Evolutionary conservation across 2,797 vertebrate species (phyloP).

Genomic region (Sylvilagus floridanus): DNA sequence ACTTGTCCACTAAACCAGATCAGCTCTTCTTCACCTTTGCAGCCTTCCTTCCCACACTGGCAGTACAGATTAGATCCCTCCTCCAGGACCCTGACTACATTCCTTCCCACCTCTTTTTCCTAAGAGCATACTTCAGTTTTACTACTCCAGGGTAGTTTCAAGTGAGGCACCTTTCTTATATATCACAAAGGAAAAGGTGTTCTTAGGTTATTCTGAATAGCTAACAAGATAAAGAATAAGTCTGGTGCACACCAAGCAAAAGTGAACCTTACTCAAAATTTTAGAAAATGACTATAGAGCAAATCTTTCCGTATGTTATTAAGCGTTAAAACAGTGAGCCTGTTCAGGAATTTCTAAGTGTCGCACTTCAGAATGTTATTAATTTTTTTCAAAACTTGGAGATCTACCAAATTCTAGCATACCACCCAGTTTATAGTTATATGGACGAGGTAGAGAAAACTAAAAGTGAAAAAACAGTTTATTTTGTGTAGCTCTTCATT

Average conservation of each 20-base stretch:
- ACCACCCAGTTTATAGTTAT: background rate
- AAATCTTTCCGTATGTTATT: background rate
- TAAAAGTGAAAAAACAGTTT: background rate
- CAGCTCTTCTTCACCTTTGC: background rate
- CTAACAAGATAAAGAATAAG: slow-evolving; percentile 1
- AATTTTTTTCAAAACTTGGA: slow-evolving; percentile 30
- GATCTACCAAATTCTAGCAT: background rate
- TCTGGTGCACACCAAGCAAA: background rate
- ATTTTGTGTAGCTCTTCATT: background rate
- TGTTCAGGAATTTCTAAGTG: slow-evolving; percentile 18
- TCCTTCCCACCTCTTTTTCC: background rate
- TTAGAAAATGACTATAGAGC: background rate
- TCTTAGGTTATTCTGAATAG: background rate
- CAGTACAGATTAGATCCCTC: background rate
- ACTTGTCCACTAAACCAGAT: background rate
- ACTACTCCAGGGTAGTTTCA: background rate
- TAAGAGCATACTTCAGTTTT: background rate
- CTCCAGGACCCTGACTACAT: background rate
- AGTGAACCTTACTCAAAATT: background rate
- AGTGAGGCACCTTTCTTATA: background rate
- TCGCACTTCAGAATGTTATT: slow-evolving; percentile 24
- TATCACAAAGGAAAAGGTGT: background rate
- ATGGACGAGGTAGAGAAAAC: background rate
- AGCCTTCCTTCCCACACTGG: background rate
- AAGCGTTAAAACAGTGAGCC: background rate